Percentiles rank a stretch among this genome's conserved stretches.
Conservation (phyloP, 2,888 invertebrate species). For the Chymomyza caudatula region DNA sequence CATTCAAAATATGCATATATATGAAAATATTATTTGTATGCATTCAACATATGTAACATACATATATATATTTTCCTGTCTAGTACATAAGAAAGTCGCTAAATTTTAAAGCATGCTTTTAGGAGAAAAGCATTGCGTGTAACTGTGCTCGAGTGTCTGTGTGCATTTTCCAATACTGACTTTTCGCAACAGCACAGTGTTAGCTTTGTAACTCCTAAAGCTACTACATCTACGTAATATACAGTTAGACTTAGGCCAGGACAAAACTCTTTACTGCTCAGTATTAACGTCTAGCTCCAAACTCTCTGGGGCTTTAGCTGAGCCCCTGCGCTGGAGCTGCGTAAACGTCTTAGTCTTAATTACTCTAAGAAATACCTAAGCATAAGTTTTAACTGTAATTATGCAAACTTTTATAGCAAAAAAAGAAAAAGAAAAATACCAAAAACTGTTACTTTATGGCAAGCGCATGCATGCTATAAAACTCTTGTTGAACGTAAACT, state of each 20-base stretch:
- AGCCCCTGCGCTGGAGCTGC: not conserved
- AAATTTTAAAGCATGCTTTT: constrained; percentile 36
- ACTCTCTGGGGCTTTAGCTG: not conserved
- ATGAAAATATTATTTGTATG: constrained; percentile 6
- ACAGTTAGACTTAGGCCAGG: not conserved
- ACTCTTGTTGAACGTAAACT: constrained; percentile 67
- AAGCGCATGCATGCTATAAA: constrained; percentile 50
- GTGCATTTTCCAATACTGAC: too few relatives aligned
- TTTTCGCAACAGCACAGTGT: too few relatives aligned
- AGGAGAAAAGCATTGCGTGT: not conserved
- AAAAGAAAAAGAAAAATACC: constrained; percentile 9
- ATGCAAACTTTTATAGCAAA: constrained; percentile 52
- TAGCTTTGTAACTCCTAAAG: not conserved
- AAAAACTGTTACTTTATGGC: constrained; percentile 66
- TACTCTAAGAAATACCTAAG: constrained; percentile 50
- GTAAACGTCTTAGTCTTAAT: constrained; percentile 29
- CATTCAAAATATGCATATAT: constrained; percentile 13
- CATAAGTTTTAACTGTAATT: constrained; percentile 66
- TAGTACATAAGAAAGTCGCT: constrained; percentile 48
- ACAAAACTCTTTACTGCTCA: constrained; percentile 57
- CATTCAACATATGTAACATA: constrained; percentile 29
- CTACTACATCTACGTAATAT: not conserved
- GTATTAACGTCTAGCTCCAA: constrained; percentile 36
- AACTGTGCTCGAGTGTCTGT: too few relatives aligned
- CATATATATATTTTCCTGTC: constrained; percentile 43